These are phyloP conservation scores for Pseudochirops corinnae DNA, from an alignment of 2,797 vertebrate genomes.

Conservation along the genomic window DNA sequence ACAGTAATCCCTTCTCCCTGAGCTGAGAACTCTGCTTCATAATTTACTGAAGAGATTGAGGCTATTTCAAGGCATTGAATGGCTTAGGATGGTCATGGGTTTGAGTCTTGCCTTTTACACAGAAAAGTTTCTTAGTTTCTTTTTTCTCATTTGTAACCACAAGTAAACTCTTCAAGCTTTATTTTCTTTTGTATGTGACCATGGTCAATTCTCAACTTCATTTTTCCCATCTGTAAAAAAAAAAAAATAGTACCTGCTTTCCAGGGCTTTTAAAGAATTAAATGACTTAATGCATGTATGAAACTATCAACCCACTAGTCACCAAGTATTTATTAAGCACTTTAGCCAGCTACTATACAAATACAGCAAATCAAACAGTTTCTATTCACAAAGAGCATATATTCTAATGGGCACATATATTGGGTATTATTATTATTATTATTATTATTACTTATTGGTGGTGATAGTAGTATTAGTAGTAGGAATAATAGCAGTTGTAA, in stretches of 20 bases:
- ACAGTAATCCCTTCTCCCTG: too few relatives aligned
- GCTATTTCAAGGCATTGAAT: neutral
- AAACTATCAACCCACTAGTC: neutral
- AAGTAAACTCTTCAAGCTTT: neutral
- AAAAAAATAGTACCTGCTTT: neutral
- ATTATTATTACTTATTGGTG: neutral
- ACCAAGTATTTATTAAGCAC: neutral
- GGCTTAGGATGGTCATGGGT: neutral
- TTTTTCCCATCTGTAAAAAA: neutral
- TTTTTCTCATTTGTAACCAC: neutral
- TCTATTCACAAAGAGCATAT: neutral
- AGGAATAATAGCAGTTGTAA: too few relatives aligned
- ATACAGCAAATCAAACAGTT: neutral
- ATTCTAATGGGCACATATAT: neutral
- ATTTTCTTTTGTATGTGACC: too few relatives aligned
- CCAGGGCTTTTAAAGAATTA: neutral
- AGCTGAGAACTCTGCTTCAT: neutral
- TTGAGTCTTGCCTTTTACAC: neutral
- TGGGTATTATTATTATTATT: neutral
- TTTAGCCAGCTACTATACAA: neutral
- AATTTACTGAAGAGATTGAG: neutral
- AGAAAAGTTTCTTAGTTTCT: neutral
- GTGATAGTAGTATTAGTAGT: too few relatives aligned
- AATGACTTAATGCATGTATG: neutral
- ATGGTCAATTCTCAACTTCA: neutral